phyloP scores from a whole-genome alignment of 2,888 invertebrate genomes.

The Mimachlamys varia region DNA sequence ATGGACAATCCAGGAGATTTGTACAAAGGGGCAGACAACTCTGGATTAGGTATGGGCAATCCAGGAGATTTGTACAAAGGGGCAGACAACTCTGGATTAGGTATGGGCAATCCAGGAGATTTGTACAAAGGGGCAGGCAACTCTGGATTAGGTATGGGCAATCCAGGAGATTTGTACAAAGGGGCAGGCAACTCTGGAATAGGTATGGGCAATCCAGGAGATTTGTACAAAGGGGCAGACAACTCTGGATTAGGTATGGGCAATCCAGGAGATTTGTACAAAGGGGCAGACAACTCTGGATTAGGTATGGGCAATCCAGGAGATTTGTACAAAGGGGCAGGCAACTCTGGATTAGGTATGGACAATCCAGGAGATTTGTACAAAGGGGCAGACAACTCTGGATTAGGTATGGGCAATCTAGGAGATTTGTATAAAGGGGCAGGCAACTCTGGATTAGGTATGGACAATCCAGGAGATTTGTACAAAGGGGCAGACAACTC shows the following conservation, averaged over 20 bases:
- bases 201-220: not conserved
- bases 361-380: not conserved
- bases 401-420: not conserved
- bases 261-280: not conserved
- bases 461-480: not conserved
- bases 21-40: too few relatives aligned
- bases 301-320: not conserved
- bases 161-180: not conserved
- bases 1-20: not conserved
- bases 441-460: not conserved
- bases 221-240: not conserved
- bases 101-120: not conserved
- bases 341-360: not conserved
- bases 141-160: not conserved
- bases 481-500: too few relatives aligned
- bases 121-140: too few relatives aligned
- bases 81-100: not conserved
- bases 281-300: too few relatives aligned
- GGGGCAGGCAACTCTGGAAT: not conserved
- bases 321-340: not conserved
- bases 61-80: not conserved
- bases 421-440: not conserved
- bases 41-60: not conserved
- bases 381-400: too few relatives aligned
- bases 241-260: not conserved